phyloP scores from a whole-genome alignment of 2,888 invertebrate species.

The Amphiduros pacificus region DNA sequence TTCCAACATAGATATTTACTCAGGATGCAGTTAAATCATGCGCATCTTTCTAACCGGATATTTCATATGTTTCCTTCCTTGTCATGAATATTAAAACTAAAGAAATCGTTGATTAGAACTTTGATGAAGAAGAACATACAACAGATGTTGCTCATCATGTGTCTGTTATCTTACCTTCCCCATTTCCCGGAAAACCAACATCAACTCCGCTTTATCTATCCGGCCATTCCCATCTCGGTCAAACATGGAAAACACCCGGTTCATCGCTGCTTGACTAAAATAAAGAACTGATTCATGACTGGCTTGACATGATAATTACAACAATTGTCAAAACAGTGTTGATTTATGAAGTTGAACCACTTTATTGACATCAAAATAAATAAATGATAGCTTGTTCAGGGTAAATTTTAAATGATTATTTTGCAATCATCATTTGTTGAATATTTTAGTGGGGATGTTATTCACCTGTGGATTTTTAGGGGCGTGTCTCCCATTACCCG shows the following conservation, averaged over 20 bases:
- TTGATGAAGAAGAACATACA: too few species aligned
- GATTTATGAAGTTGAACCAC: not conserved
- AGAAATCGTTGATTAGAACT: too few species aligned
- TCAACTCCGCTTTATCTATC: conserved; percentile 11
- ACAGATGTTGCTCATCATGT: too few species aligned
- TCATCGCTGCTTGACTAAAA: conserved; percentile 8
- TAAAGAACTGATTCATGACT: not conserved
- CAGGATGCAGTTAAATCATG: too few species aligned
- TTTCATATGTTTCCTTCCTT: too few species aligned
- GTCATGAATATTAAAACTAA: too few species aligned
- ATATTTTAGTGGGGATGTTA: not conserved
- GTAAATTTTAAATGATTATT: not conserved
- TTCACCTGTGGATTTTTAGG: conserved; percentile 8
- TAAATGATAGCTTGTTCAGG: not conserved
- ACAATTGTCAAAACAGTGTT: too few species aligned
- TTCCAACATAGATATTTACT: too few species aligned
- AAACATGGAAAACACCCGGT: conserved; percentile 8
- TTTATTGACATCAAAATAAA: not conserved
- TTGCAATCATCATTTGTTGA: not conserved
- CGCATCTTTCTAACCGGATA: too few species aligned
- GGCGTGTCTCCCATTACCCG: conserved; percentile 13
- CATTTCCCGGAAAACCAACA: conserved; percentile 5
- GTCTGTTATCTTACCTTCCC: too few species aligned
- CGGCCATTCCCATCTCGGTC: conserved; percentile 12
- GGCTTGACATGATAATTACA: too few species aligned